phyloP scores from a whole-genome alignment of 1,140 invertebrate species.

The Gryon sp. region DNA sequence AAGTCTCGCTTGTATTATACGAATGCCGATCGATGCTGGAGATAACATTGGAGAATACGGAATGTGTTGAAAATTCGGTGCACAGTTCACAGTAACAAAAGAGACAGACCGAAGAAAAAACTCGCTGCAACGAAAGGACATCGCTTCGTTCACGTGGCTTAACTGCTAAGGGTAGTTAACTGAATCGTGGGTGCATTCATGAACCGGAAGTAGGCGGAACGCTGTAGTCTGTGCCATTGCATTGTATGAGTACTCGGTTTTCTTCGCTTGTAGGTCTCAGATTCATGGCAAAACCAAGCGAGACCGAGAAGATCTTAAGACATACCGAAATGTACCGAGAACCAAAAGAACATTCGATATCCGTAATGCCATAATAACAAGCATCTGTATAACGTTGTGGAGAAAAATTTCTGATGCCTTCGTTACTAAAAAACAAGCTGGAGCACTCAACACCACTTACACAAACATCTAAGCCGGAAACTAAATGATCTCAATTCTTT shows the following conservation, averaged over 20 bases:
- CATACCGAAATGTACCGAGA: conserved; percentile 31
- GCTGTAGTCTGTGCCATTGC: conserved; percentile 65
- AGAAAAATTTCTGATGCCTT: conserved; percentile 51
- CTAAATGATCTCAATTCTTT: conserved; percentile 55
- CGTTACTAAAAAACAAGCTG: conserved; percentile 66
- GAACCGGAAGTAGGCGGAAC: conserved; percentile 75
- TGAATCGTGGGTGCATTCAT: conserved; percentile 72
- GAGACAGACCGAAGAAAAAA: conserved; percentile 47
- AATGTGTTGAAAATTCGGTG: conserved; percentile 40
- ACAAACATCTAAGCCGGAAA: conserved; percentile 68
- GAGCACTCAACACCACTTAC: conserved; percentile 43
- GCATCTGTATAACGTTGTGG: conserved; percentile 43
- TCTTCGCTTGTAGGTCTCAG: conserved; percentile 51
- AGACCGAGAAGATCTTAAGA: conserved; percentile 52
- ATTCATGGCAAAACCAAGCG: conserved; percentile 46
- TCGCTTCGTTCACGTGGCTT: conserved; percentile 67
- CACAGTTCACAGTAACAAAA: conserved; percentile 50
- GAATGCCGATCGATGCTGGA: conserved; percentile 14
- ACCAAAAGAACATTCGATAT: conserved; percentile 75
- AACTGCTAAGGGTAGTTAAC: conserved; percentile 68
- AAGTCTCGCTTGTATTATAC: not conserved
- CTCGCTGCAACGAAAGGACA: conserved; percentile 62
- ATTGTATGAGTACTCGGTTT: conserved; percentile 66
- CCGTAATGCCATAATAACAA: conserved; percentile 73
- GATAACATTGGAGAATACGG: conserved; percentile 29